These are phyloP conservation scores for Actias luna DNA, from an alignment of 2,888 invertebrate genomes.

Conservation along the genomic window DNA sequence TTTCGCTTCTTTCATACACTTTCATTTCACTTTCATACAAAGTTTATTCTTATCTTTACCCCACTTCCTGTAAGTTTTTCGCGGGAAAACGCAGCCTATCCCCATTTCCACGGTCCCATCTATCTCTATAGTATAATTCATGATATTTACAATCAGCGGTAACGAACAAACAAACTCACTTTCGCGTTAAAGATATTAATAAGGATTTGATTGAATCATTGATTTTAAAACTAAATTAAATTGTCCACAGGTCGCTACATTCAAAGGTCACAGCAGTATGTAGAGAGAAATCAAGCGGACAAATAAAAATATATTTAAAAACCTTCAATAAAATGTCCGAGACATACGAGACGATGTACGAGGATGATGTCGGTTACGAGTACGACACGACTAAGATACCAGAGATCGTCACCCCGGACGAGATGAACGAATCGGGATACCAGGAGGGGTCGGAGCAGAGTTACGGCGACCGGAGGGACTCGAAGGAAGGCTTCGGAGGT, in stretches of 20 bases:
- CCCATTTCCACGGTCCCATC: no score
- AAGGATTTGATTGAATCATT: not conserved
- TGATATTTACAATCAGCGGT: no score
- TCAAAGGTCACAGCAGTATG: conserved; percentile 62
- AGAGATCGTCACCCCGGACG: conserved; percentile 72
- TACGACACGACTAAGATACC: conserved; percentile 69
- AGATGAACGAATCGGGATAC: conserved; percentile 75
- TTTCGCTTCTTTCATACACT: no score
- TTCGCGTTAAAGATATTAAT: no score
- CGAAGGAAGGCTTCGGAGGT: conserved; percentile 71
- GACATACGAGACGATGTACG: conserved; percentile 45
- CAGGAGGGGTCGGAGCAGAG: conserved; percentile 75
- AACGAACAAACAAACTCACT: no score
- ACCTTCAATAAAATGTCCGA: conserved; percentile 60
- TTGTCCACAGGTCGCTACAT: conserved; percentile 65
- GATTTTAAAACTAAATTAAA: conserved; percentile 3
- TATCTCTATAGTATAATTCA: no score
- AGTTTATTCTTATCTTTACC: no score
- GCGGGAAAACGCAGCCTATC: no score
- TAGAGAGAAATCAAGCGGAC: conserved; percentile 48
- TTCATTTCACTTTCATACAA: no score
- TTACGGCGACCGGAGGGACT: conserved; percentile 70
- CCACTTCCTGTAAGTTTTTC: no score
- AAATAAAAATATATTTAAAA: conserved; percentile 24
- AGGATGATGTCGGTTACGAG: conserved; percentile 67